Percentiles rank a stretch among this genome's conserved stretches.
Evolutionary conservation across 35 echinoderm and acorn worm species (phyloP).

Genomic region (Anneissia japonica): DNA sequence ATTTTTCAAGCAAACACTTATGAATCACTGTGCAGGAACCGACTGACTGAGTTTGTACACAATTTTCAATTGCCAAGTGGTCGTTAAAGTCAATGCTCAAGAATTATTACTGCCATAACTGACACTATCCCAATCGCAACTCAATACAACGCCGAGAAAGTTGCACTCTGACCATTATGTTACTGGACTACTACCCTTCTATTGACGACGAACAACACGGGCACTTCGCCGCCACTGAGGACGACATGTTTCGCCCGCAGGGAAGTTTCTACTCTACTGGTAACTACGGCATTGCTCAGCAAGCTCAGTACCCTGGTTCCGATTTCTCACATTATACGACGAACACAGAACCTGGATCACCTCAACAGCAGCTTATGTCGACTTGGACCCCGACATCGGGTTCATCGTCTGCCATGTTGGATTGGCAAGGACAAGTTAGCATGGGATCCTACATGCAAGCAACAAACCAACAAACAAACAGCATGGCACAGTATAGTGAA

Average conservation of each 20-base stretch:
- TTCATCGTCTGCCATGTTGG: not conserved
- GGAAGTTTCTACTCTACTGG: not conserved
- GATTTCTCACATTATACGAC: not conserved
- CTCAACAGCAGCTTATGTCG: not conserved
- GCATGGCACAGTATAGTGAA: not conserved
- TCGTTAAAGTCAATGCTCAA: not conserved
- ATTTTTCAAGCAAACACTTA: not conserved
- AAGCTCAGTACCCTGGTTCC: not conserved
- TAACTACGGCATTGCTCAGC: not conserved
- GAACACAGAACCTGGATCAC: not conserved
- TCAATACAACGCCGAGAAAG: not conserved
- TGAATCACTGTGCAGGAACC: not conserved
- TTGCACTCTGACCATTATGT: no score
- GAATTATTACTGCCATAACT: not conserved
- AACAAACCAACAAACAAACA: not conserved
- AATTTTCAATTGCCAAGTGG: not conserved
- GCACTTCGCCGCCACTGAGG: not conserved
- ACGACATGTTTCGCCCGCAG: not conserved
- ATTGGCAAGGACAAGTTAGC: not conserved
- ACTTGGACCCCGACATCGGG: not conserved
- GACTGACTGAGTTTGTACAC: not conserved
- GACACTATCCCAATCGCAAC: not conserved
- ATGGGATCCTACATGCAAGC: not conserved
- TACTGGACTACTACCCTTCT: not conserved
- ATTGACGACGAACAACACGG: not conserved